Evolutionary conservation across 92 coral and sea anemone genomes (phyloP), one percentile per base, ranked within the genome.

Genomic region (Phenganax subtilis): DNA sequence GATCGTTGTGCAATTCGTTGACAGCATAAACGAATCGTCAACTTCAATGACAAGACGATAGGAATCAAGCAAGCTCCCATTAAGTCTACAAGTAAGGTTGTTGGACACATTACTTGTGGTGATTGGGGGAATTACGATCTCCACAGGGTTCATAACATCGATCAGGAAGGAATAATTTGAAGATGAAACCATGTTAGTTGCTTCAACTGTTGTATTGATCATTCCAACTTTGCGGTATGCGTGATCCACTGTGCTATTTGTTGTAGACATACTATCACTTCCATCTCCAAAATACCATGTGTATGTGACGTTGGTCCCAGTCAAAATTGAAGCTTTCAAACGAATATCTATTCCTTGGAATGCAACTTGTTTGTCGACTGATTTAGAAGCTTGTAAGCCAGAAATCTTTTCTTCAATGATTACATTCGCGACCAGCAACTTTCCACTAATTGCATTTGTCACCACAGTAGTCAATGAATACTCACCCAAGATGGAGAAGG

Each of bases 211-310:
- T 10, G 61, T 65, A 47, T 28, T 79, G 56, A 63, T 29, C 11
- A 28, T 58, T 11, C 83, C 83, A 15, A 3, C 8, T 8, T 30
- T 79, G 60, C 51, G 58, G 51, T 62, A 79, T 12, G n/a, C 4
- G 74, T 79, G 83, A 9, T 62, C 51, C 20, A 51, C 68, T 37
- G 74, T 63, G 58, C 15, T 16, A 6, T 63, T 15, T 65, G 72
- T 79, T 0, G 57, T 17, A 25, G 71, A 53, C 55, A 67, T 73
- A 20, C 84, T 83, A 51, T 57, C 56, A 6, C 80, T 63, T 16
- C 97, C 96, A 68, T 94, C 96, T 0, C 93, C 97, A 80, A 83
- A 90, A 57, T 89, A 84, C 94, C 94, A 94, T 66, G 70, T 90
- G 65, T 84, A 91, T 29, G 82, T 77, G 59, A 90, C 90, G 53